phyloP scores from a whole-genome alignment of 1,140 invertebrate genomes.

The Plutomurus gul region DNA sequence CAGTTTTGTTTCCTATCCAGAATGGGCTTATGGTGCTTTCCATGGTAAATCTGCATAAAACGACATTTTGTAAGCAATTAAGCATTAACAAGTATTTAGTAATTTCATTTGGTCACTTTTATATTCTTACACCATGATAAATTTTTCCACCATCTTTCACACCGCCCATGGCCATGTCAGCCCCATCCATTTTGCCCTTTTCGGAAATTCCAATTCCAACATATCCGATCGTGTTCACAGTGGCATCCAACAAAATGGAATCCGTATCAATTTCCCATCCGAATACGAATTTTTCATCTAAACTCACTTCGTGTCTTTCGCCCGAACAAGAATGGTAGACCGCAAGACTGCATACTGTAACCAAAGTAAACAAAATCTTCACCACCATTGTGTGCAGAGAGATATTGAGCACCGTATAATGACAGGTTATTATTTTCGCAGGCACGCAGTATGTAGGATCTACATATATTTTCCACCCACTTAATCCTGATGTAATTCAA shows the following conservation, averaged over 20 bases:
- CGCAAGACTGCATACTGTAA: neutral
- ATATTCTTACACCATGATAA: neutral
- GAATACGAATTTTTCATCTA: neutral
- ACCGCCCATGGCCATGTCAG: conserved; percentile 24
- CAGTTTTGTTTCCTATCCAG: conserved; percentile 8
- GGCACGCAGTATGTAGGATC: too few relatives aligned
- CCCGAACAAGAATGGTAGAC: neutral
- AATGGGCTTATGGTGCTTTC: conserved; percentile 14
- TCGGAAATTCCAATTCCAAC: neutral
- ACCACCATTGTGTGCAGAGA: too few relatives aligned
- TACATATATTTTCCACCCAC: too few relatives aligned
- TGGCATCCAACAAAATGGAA: neutral
- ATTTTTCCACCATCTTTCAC: neutral
- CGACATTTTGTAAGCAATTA: neutral
- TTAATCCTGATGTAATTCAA: too few relatives aligned
- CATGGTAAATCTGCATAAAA: neutral
- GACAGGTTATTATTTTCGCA: too few relatives aligned
- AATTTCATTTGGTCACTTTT: neutral
- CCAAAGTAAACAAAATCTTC: neutral
- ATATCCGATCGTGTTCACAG: neutral
- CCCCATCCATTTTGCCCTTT: neutral
- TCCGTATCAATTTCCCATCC: neutral
- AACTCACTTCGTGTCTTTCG: neutral
- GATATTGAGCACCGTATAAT: too few relatives aligned
- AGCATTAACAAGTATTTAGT: neutral